Percentiles rank a stretch among this genome's conserved stretches.
These are phyloP conservation scores for Amblyornis subalaris DNA, from an alignment of 2,113 vertebrate species.

Conservation along the genomic window DNA sequence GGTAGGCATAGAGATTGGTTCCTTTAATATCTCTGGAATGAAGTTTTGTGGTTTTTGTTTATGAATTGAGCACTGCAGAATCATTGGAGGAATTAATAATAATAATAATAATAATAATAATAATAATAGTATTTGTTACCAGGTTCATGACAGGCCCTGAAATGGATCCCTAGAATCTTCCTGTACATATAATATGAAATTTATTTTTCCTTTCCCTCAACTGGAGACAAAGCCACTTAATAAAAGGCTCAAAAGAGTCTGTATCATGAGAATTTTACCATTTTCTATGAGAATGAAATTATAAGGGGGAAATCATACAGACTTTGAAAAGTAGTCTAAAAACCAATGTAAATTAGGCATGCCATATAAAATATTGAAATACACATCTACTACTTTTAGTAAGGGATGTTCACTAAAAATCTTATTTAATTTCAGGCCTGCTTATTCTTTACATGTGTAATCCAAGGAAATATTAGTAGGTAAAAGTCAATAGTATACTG, in stretches of 20 bases:
- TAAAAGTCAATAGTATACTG: background rate
- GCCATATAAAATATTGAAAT: background rate
- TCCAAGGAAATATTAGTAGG: background rate
- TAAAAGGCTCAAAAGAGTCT: background rate
- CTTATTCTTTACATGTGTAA: background rate
- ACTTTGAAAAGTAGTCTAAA: background rate
- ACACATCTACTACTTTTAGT: background rate
- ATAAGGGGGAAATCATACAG: background rate
- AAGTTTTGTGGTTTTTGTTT: background rate
- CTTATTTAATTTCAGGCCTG: background rate
- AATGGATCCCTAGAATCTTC: background rate
- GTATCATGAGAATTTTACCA: background rate
- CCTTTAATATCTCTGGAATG: constrained; percentile 6
- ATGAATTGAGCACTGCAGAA: background rate
- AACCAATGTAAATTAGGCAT: background rate
- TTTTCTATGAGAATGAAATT: background rate
- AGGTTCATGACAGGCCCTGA: background rate
- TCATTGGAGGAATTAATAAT: background rate
- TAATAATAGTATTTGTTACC: background rate
- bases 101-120: background rate
- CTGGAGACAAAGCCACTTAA: background rate
- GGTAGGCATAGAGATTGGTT: background rate
- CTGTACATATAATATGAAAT: background rate
- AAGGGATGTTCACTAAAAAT: background rate
- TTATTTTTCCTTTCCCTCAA: background rate